Base-by-base conservation (phyloP, 2,888 invertebrate genomes). In the Beris chalybata region DNA sequence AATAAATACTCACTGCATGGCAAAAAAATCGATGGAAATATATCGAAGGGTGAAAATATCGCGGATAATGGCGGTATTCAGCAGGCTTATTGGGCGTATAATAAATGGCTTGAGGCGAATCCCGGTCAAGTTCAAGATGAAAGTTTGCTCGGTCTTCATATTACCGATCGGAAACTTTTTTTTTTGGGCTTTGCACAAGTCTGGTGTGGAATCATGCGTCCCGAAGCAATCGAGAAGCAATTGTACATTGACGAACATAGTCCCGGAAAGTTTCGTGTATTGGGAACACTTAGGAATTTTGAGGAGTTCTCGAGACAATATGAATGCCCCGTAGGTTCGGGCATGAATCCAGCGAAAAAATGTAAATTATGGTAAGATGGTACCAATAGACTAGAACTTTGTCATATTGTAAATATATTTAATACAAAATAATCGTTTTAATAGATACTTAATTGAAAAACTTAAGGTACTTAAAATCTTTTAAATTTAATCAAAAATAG, bases 11-110 rank as follows among this genome's bases (percentile, higher is more conserved):
- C 69, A 7, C 55, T 71, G 0, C 59, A 73, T 56, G 73, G 72
- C 0, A 70, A 70, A 30, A 68, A 53, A 15, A 48, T 72, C 1
- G 70, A 66, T 11, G 71, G 72, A 6, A 67, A 58, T 31, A 57
- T 58, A 15, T 56, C 69, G 12, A 66, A 69, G 43, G 67, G 69
- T 4, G 73, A 73, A 64, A 73, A 73, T 61, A 72, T 73, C 45
- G 72, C 72, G 13, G 73, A 73, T 64, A 71, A 73, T 55, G 71
- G 71, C 15, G 74, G 72, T 0, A 45, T 73, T 38, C 70, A 71
- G 5, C 71, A 71, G 50, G 71, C 72, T 0, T 74, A 71, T 44
- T 67, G 64, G 3, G 71, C 71, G 4, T 73, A 72, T 59, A 67
- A 61, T 3, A 72, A 69, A n/a, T 73, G 72, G 73, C 67, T 71